Conservation (phyloP, 53 echinoderm and acorn worm species). For the Pentamera pediparva region DNA sequence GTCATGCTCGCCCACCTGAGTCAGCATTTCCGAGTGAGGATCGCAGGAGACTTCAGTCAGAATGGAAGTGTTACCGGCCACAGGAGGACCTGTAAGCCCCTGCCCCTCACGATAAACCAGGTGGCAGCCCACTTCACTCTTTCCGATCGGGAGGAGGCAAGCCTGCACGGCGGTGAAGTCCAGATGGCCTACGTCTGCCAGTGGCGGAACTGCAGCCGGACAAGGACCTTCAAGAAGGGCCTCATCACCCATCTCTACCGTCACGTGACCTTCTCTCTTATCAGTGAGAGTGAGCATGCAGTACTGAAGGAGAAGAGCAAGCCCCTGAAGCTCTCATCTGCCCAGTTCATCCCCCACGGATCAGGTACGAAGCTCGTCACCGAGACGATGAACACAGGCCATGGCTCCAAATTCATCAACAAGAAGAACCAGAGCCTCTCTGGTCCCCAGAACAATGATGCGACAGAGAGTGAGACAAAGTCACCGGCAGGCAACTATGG, state of each 20-base stretch:
- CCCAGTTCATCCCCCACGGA: conserved; percentile 22
- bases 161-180: conserved; percentile 54
- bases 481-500: conserved; percentile 7
- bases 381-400: conserved; percentile 18
- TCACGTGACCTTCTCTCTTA: conserved; percentile 49
- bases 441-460: conserved; percentile 5
- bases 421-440: background rate
- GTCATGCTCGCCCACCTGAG: conserved; percentile 55
- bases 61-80: conserved; percentile 23
- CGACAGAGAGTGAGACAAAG: background rate
- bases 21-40: conserved; percentile 49
- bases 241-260: conserved; percentile 44
- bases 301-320: conserved; percentile 30
- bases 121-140: conserved; percentile 55
- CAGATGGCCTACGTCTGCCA: conserved; percentile 48
- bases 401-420: conserved; percentile 6
- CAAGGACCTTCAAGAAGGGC: conserved; percentile 48
- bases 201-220: conserved; percentile 50
- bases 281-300: conserved; percentile 43
- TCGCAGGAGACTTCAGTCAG: conserved; percentile 44
- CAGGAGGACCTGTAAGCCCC: conserved; percentile 39
- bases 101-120: conserved; percentile 51
- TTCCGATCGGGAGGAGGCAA: conserved; percentile 50
- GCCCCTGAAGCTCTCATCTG: conserved; percentile 28
- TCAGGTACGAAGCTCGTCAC: conserved; percentile 30